Conservation (phyloP, 2,113 vertebrate species). For the Origma solitaria region DNA sequence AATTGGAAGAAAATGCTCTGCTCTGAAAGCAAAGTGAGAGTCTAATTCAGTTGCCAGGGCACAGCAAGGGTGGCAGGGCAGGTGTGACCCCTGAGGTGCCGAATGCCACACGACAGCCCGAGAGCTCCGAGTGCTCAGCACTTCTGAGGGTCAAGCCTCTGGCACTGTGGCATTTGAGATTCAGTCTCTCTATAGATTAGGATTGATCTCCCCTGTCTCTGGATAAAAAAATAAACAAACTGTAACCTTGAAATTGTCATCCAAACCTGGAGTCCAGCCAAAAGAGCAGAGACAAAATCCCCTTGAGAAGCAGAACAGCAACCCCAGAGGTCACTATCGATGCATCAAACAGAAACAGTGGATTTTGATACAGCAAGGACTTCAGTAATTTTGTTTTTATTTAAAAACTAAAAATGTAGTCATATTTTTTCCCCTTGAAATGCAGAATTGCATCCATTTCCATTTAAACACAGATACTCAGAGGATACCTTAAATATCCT, state of each 20-base stretch:
- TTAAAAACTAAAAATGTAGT: background rate
- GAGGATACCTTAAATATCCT: background rate
- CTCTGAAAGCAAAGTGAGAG: background rate
- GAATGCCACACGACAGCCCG: background rate
- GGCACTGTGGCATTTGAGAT: background rate
- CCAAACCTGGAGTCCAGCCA: constrained; percentile 32
- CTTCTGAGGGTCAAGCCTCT: constrained; percentile 9
- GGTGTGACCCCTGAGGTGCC: background rate
- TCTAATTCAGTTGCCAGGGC: background rate
- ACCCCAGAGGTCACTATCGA: constrained; percentile 25
- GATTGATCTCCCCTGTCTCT: constrained; percentile 37
- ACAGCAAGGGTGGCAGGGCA: background rate
- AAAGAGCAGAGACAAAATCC: constrained; percentile 1
- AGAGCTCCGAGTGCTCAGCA: background rate
- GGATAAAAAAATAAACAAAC: constrained; percentile 2
- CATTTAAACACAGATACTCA: background rate
- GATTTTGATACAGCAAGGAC: background rate
- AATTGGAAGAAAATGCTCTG: background rate
- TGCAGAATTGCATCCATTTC: background rate
- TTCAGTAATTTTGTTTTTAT: background rate
- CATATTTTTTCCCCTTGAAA: background rate
- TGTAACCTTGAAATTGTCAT: constrained; percentile 47
- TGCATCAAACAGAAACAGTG: background rate
- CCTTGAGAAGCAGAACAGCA: constrained; percentile 32
- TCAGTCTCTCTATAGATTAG: constrained; percentile 28